Percentiles rank a stretch among this genome's conserved stretches.
Conservation (phyloP, 2,797 vertebrate species). For the Australoheros facetus region DNA sequence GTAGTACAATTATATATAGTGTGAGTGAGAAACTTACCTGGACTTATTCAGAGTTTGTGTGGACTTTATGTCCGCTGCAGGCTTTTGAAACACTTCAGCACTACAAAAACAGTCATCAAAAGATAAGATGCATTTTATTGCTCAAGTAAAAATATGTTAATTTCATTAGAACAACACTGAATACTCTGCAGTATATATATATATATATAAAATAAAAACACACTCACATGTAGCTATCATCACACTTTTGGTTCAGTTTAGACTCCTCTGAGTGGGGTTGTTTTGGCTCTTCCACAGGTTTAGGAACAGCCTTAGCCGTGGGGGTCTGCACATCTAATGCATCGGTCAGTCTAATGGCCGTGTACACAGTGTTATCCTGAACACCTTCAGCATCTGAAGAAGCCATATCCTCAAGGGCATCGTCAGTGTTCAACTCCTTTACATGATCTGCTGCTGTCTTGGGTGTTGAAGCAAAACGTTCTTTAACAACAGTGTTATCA, state of each 20-base stretch:
- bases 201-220: not conserved
- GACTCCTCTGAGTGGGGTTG: slow-evolving; percentile 11
- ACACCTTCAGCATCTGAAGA: slow-evolving; percentile 10
- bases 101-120: slow-evolving; percentile 31
- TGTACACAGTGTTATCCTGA: not conserved
- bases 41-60: not conserved
- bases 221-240: slow-evolving; percentile 43
- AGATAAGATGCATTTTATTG: slow-evolving; percentile 1
- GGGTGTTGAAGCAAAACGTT: slow-evolving; percentile 6
- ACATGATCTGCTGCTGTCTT: not conserved
- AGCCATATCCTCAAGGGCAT: slow-evolving; percentile 12
- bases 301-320: not conserved
- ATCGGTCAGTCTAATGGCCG: slow-evolving; percentile 36
- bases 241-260: slow-evolving; percentile 6
- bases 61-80: not conserved
- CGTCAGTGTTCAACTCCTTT: not conserved
- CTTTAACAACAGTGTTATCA: slow-evolving; percentile 3
- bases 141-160: not conserved
- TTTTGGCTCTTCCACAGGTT: slow-evolving; percentile 25
- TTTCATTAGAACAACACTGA: not conserved
- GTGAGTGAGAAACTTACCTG: slow-evolving; percentile 11
- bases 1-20: not conserved
- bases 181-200: not conserved
- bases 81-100: slow-evolving; percentile 10
- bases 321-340: slow-evolving; percentile 21